These are phyloP conservation scores for Pelobates cultripes DNA, from an alignment of 2,797 vertebrate genomes.

Conservation along the genomic window DNA sequence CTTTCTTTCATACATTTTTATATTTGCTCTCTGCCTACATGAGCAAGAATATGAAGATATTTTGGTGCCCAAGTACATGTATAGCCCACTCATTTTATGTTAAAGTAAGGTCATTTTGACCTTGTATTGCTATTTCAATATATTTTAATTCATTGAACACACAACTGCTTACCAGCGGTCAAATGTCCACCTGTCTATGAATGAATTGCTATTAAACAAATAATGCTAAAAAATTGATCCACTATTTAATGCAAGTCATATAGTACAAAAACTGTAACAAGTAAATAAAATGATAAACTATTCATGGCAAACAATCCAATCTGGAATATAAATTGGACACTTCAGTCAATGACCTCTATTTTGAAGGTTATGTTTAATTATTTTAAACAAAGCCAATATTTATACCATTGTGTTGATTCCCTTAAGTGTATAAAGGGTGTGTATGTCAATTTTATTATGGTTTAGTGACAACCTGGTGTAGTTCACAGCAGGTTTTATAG, in stretches of 20 bases:
- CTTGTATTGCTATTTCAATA: too few species aligned
- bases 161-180: not conserved
- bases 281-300: slow-evolving; percentile 17
- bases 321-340: slow-evolving; percentile 11
- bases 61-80: too few species aligned
- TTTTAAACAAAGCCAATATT: slow-evolving; percentile 46
- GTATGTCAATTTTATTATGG: slow-evolving; percentile 53
- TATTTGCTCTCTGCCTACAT: too few species aligned
- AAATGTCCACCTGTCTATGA: not conserved
- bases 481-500: slow-evolving; percentile 50
- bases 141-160: too few species aligned
- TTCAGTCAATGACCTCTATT: slow-evolving; percentile 44
- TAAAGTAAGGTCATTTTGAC: too few species aligned
- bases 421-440: slow-evolving; percentile 45
- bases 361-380: slow-evolving; percentile 53
- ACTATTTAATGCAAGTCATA: not conserved
- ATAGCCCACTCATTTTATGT: too few species aligned
- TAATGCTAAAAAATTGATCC: not conserved
- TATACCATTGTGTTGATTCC: slow-evolving; percentile 54
- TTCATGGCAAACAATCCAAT: slow-evolving; percentile 24
- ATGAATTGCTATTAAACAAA: not conserved
- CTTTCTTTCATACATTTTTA: too few species aligned
- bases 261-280: not conserved
- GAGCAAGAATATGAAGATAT: too few species aligned
- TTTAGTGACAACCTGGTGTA: slow-evolving; percentile 47